Evolutionary conservation across 2,797 vertebrate species (phyloP).

Genomic region (Salarias fasciatus): DNA sequence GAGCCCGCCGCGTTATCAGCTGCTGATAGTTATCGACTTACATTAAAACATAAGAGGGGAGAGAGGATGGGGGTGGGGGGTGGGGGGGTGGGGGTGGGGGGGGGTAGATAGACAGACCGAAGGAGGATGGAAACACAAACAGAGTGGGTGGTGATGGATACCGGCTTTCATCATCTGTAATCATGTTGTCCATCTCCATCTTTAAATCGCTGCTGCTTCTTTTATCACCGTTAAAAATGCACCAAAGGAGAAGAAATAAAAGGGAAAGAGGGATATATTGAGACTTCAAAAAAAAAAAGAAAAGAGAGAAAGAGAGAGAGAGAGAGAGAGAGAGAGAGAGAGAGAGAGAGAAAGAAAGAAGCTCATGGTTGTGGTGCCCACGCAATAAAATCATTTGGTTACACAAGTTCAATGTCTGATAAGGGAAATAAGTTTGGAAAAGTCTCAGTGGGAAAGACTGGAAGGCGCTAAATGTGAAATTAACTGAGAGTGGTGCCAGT

Average conservation of each 20-base stretch:
- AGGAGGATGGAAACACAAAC: slow-evolving; percentile 62
- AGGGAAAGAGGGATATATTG: slow-evolving; percentile 28
- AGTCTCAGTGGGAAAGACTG: slow-evolving; percentile 46
- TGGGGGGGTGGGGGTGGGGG: slow-evolving; percentile 41
- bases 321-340: too few relatives aligned
- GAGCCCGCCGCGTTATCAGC: slow-evolving; percentile 67
- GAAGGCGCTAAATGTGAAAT: slow-evolving; percentile 53
- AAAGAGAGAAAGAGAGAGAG: slow-evolving; percentile 1
- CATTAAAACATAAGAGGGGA: slow-evolving; percentile 75
- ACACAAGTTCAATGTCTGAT: slow-evolving; percentile 57
- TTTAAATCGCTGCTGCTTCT: slow-evolving; percentile 57
- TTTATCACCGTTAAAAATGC: slow-evolving; percentile 67
- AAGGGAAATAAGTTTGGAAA: slow-evolving; percentile 58
- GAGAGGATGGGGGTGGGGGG: slow-evolving; percentile 36
- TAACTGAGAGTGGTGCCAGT: slow-evolving; percentile 48
- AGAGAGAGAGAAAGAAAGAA: neutral
- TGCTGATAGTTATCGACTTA: slow-evolving; percentile 75
- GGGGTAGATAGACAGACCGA: slow-evolving; percentile 54
- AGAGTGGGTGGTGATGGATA: slow-evolving; percentile 73
- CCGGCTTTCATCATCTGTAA: slow-evolving; percentile 74
- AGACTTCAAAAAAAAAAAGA: slow-evolving; percentile 35
- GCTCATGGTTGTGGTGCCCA: slow-evolving; percentile 19
- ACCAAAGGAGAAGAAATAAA: slow-evolving; percentile 55
- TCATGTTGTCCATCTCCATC: slow-evolving; percentile 75
- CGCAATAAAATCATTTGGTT: slow-evolving; percentile 63